These are phyloP conservation scores for Emberiza fucata DNA, from an alignment of 2,113 vertebrate species.

Conservation along the genomic window DNA sequence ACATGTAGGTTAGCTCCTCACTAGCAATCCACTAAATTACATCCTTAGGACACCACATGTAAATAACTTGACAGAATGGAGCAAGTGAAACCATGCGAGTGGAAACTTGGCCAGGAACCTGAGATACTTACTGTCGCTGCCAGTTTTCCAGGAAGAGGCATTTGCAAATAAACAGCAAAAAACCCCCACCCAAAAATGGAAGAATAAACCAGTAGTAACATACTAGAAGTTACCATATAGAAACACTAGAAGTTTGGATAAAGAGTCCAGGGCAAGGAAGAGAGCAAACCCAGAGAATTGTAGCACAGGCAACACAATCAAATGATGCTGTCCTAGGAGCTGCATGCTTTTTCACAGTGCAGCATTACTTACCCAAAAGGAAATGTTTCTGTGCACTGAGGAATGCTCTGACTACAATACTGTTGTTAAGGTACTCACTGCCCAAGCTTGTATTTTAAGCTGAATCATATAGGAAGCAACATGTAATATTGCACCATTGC, in stretches of 20 bases:
- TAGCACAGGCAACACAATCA: rapidly evolving
- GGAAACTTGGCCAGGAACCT: neutral
- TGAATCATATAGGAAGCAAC: neutral
- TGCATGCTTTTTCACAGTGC: neutral
- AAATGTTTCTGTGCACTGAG: neutral
- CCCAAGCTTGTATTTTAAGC: neutral
- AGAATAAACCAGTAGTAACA: rapidly evolving
- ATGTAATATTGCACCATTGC: rapidly evolving
- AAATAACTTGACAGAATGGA: neutral
- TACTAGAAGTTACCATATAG: neutral
- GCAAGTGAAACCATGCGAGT: neutral
- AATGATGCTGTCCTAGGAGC: rapidly evolving
- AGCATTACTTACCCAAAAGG: neutral
- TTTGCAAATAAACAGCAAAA: neutral
- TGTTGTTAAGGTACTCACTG: neutral
- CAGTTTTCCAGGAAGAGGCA: neutral
- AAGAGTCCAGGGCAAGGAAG: neutral
- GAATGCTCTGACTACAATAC: neutral
- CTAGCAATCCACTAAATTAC: neutral
- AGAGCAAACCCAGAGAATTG: rapidly evolving
- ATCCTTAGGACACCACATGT: neutral
- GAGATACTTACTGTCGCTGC: neutral
- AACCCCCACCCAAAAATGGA: neutral
- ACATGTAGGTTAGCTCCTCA: neutral
- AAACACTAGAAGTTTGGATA: neutral